Conservation (phyloP, 2,888 invertebrate genomes). For the Seira musarum region DNA sequence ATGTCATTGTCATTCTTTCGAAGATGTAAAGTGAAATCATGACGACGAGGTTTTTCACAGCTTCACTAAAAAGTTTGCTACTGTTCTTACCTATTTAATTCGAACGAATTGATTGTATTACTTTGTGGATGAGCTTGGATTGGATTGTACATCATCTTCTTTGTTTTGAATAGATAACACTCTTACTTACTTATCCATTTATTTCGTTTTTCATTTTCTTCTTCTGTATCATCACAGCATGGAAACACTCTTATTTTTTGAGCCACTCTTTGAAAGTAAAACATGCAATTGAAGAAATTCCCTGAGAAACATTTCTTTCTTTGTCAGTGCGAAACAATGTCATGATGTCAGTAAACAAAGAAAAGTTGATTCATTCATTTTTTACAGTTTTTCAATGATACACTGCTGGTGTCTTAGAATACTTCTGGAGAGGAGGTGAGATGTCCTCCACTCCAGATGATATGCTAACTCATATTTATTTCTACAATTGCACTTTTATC, state of each 20-base stretch:
- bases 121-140: no score
- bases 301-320: background rate
- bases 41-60: background rate
- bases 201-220: no score
- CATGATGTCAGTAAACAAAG: background rate
- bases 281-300: background rate
- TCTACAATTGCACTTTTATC: no score
- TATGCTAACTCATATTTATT: no score
- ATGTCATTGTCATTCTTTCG: constrained; percentile 41
- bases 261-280: no score
- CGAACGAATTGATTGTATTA: background rate
- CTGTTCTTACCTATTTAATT: background rate
- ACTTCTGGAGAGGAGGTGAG: background rate
- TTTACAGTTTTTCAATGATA: background rate
- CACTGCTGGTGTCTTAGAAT: background rate
- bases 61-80: background rate
- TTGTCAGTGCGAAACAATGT: background rate
- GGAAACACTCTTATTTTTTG: background rate
- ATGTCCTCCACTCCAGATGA: no score
- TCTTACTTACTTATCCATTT: no score
- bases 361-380: background rate
- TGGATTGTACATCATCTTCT: background rate
- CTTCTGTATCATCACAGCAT: background rate
- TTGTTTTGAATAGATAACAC: no score
- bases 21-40: background rate